Evolutionary conservation across 2,888 invertebrate species (phyloP).

Genomic region (Eucera pruinosa): DNA sequence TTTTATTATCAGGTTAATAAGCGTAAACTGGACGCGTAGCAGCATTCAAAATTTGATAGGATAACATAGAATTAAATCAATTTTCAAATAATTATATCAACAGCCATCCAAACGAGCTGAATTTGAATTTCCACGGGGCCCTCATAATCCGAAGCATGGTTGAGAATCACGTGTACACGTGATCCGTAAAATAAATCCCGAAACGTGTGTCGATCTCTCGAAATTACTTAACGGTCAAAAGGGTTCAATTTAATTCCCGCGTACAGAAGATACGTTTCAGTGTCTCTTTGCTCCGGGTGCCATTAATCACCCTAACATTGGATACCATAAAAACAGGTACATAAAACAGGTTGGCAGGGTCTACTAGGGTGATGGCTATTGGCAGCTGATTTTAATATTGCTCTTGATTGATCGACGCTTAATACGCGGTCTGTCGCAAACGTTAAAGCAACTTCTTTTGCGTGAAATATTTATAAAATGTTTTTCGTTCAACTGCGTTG

Average conservation of each 20-base stretch:
- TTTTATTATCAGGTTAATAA: no score
- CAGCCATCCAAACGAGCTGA: no score
- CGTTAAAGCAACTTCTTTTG: background rate
- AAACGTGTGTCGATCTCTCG: no score
- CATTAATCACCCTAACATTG: slow-evolving; percentile 49
- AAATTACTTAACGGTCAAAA: no score
- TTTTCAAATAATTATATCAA: no score
- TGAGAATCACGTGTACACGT: no score
- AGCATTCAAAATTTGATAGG: no score
- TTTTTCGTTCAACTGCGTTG: background rate
- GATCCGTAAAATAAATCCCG: no score
- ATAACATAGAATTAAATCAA: no score
- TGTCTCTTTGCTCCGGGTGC: slow-evolving; percentile 29
- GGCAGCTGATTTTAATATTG: slow-evolving; percentile 58
- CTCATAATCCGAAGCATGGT: no score
- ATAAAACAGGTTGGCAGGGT: slow-evolving; percentile 45
- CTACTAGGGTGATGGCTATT: slow-evolving; percentile 38
- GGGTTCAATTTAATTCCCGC: slow-evolving; percentile 1
- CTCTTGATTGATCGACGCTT: slow-evolving; percentile 47
- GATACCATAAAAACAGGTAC: slow-evolving; percentile 51
- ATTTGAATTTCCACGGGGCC: no score
- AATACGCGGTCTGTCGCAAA: slow-evolving; percentile 4
- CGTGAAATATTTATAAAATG: background rate
- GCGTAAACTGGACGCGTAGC: no score
- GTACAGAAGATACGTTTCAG: slow-evolving; percentile 3